These are phyloP conservation scores for Strix uralensis DNA, from an alignment of 2,113 vertebrate species.

Conservation along the genomic window DNA sequence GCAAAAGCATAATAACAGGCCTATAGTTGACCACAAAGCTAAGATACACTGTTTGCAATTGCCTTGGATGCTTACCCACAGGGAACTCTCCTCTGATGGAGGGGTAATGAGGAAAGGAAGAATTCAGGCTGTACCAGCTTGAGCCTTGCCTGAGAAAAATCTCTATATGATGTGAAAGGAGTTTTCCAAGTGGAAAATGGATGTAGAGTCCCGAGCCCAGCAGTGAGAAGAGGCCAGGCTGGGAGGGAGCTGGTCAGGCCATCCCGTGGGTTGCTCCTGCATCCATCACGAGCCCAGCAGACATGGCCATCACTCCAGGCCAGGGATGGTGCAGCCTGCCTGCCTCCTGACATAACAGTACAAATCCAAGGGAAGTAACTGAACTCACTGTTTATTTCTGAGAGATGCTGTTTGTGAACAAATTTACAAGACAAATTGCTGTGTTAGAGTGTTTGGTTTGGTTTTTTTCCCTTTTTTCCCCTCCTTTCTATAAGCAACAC, in stretches of 20 bases:
- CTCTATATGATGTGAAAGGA: rapidly evolving
- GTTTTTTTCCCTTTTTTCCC: rapidly evolving
- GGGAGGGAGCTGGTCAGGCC: neutral
- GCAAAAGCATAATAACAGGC: neutral
- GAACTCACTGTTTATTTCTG: neutral
- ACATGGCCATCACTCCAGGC: too few relatives aligned
- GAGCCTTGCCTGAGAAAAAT: neutral
- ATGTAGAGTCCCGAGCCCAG: neutral
- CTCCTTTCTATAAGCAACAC: neutral
- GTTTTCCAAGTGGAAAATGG: neutral
- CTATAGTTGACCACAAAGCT: neutral
- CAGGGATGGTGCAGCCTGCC: neutral
- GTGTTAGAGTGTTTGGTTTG: neutral
- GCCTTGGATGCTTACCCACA: neutral
- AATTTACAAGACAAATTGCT: neutral
- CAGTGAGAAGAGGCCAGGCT: neutral
- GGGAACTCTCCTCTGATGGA: neutral
- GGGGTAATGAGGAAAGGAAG: neutral
- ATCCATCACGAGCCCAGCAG: neutral
- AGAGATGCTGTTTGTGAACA: neutral
- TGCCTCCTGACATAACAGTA: neutral
- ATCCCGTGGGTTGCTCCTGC: neutral
- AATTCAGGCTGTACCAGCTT: neutral
- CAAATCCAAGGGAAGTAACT: neutral
- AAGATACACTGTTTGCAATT: neutral